Conservation (phyloP, 2,797 vertebrate genomes). For the Leptoclinus maculatus region DNA sequence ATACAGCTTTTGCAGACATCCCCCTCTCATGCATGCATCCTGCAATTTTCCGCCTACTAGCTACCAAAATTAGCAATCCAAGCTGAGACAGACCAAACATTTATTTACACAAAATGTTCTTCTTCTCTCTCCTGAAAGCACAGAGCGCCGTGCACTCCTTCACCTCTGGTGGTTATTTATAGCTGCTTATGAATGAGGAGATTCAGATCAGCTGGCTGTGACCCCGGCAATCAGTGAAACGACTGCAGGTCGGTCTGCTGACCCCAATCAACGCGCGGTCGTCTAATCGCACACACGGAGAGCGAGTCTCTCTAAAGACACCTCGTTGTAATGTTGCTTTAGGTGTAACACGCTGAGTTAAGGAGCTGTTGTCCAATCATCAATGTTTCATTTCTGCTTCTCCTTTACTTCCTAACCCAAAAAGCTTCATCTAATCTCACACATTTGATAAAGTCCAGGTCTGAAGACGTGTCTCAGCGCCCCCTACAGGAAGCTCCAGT, state of each 20-base stretch:
- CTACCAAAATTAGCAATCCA: neutral
- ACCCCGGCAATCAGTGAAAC: conserved; percentile 59
- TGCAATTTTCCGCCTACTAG: conserved; percentile 5
- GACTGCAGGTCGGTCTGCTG: too few species aligned
- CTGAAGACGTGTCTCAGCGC: too few species aligned
- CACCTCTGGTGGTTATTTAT: conserved; percentile 45
- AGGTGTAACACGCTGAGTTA: conserved; percentile 19
- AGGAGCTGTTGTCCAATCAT: neutral
- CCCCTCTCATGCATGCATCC: neutral
- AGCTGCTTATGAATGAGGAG: conserved; percentile 55
- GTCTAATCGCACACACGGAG: neutral
- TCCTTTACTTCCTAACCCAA: neutral
- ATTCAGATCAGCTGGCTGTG: conserved; percentile 57
- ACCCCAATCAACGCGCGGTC: conserved; percentile 50
- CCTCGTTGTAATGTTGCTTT: neutral
- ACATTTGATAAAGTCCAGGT: too few species aligned
- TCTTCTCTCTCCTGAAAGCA: conserved; percentile 3
- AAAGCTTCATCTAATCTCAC: too few species aligned
- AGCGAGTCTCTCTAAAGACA: conserved; percentile 8
- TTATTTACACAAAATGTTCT: neutral
- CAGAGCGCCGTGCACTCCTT: conserved; percentile 22
- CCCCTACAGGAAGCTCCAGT: too few species aligned
- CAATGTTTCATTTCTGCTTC: neutral
- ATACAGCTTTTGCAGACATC: neutral
- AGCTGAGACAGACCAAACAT: neutral